These are phyloP conservation scores for Listronotus oregonensis DNA, from an alignment of 1,140 invertebrate genomes.

Conservation along the genomic window DNA sequence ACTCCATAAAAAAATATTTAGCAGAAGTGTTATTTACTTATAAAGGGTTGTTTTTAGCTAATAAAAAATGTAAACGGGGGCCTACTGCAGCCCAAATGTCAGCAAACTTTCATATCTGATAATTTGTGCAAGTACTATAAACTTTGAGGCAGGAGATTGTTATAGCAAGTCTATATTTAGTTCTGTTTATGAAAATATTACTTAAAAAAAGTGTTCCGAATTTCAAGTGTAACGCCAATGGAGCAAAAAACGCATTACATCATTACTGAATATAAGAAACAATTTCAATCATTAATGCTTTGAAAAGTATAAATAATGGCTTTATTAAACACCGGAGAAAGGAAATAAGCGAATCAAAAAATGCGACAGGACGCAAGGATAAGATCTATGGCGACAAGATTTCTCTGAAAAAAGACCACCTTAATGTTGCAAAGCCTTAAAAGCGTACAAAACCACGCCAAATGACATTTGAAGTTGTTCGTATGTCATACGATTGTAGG, in stretches of 20 bases:
- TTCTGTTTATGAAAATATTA: neutral
- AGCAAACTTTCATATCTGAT: too few species aligned
- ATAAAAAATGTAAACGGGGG: too few species aligned
- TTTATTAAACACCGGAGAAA: neutral
- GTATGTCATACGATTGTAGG: neutral
- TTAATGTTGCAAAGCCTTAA: conserved; percentile 3
- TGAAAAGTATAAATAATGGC: neutral
- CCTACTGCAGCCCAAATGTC: too few species aligned
- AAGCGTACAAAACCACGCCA: neutral
- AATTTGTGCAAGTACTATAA: too few species aligned
- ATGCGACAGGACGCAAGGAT: neutral
- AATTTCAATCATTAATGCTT: neutral
- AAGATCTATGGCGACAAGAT: conserved; percentile 2
- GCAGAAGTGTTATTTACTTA: too few species aligned
- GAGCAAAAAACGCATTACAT: neutral
- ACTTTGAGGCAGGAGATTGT: too few species aligned
- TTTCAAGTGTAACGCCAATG: too few species aligned
- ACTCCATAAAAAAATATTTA: too few species aligned
- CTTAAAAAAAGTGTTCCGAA: too few species aligned
- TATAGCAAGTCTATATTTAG: too few species aligned
- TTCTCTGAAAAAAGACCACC: neutral
- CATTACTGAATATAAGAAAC: neutral
- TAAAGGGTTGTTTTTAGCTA: too few species aligned
- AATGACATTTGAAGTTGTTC: conserved; percentile 5
- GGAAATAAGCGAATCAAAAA: conserved; percentile 1